Base-by-base conservation (phyloP, 1,140 invertebrate genomes). In the Nasonia longicornis region DNA sequence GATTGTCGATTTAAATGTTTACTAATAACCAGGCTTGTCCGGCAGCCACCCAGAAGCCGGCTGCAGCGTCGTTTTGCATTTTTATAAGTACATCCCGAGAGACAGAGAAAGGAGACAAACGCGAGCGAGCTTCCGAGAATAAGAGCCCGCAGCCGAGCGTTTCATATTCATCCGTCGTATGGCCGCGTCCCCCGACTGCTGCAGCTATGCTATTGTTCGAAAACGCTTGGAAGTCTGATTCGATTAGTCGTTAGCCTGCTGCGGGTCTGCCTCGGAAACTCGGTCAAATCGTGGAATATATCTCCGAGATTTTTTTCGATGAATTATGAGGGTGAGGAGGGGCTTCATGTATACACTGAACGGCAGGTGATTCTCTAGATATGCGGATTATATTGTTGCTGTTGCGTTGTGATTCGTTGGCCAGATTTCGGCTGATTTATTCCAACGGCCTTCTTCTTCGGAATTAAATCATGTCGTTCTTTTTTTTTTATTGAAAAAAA, bases 1-100 rank as follows among this genome's bases (percentile, higher is more conserved):
- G 87, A 91, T 90, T 91, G 89, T 90, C 89, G 89, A 91, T 90
- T 91, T 90, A 91, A 90, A 91, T 90, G 89, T 91, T 91, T 91
- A 91, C 90, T 91, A 91, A 91, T 91, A 91, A 91, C 89, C 89
- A 90, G 83, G 83, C 89, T 90, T 91, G 90, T 90, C 87, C 86
- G 85, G 87, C 89, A 91, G 89, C 90, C 90, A 90, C 90, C 90
- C 90, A 90, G 89, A 91, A 91, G 89, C 87, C 31, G 31, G 4
- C 86, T 42, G 38, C 84, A 12, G 42, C 14, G 85, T 87, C 86
- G 87, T 87, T 91, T 90, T 90, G 89, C 89, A 90, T 91, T 91
- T 91, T 90, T 90, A 90, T 89, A 90, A 89, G 87, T 89, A 89
- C 89, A 88, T 78, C 85, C 86, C 83, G 84, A 85, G 66, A 42